phyloP scores from a whole-genome alignment of 2,113 vertebrate genomes.

The Protobothrops flavoviridis region DNA sequence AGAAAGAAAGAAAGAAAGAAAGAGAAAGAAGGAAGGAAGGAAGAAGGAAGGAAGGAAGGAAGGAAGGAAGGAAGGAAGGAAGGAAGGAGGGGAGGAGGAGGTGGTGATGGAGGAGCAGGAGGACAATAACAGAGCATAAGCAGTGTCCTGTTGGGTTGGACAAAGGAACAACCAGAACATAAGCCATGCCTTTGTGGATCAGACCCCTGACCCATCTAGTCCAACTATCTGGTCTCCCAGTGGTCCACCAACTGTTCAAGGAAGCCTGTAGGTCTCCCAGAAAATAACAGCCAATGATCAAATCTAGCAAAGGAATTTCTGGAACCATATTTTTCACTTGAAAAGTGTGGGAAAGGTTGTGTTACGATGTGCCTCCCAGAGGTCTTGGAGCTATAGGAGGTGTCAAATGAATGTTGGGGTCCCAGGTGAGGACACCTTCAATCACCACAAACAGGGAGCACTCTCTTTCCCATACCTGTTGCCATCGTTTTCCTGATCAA shows the following conservation, averaged over 20 bases:
- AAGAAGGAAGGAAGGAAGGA: no score
- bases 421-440: conserved; percentile 38
- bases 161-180: background rate
- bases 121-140: background rate
- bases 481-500: fast-evolving
- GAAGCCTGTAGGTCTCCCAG: no score
- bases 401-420: conserved; percentile 55
- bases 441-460: fast-evolving
- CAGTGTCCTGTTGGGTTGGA: background rate
- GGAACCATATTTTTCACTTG: conserved; percentile 11
- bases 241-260: background rate
- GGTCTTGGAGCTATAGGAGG: background rate
- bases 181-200: background rate
- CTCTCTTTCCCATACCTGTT: conserved; percentile 15
- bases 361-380: background rate
- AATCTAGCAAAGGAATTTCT: conserved; percentile 46
- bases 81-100: no score
- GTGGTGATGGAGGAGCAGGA: background rate
- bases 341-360: conserved; percentile 39
- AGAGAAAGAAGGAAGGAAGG: no score
- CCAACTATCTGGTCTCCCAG: background rate
- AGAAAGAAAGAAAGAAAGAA: no score
- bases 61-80: no score
- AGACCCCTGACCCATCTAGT: background rate
- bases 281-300: background rate